Percentiles rank a stretch among this genome's conserved stretches.
These are phyloP conservation scores for Drosophila albomicans DNA, from an alignment of 1,140 invertebrate species.

Conservation along the genomic window DNA sequence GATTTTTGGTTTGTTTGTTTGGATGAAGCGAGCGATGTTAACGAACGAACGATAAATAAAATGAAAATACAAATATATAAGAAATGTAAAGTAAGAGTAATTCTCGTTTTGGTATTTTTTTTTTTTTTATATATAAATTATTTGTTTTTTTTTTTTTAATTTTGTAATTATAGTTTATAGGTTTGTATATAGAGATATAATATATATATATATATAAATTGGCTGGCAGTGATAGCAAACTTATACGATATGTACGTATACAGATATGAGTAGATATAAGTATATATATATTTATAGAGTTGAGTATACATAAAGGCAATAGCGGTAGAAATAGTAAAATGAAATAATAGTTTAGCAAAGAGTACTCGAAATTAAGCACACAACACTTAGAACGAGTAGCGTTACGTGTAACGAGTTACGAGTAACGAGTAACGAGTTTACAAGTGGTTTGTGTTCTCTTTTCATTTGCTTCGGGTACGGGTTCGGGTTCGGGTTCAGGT, in stretches of 20 bases:
- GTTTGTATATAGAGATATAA: slow-evolving; percentile 35
- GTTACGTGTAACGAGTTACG: slow-evolving; percentile 39
- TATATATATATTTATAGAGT: slow-evolving; percentile 12
- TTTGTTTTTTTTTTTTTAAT: slow-evolving; percentile 32
- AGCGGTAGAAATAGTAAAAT: slow-evolving; percentile 49
- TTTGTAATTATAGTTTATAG: slow-evolving; percentile 43
- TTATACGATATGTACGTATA: slow-evolving; percentile 41
- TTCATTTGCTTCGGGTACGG: slow-evolving; percentile 14
- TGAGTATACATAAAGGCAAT: slow-evolving; percentile 46
- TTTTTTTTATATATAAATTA: slow-evolving; percentile 38
- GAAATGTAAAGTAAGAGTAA: slow-evolving; percentile 78
- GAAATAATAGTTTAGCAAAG: slow-evolving; percentile 56
- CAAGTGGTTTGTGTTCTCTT: slow-evolving; percentile 35
- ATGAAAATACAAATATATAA: slow-evolving; percentile 84
- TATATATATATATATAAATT: slow-evolving; percentile 37
- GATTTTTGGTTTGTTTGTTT: slow-evolving; percentile 67
- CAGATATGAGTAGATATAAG: slow-evolving; percentile 40
- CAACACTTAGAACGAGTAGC: slow-evolving; percentile 60
- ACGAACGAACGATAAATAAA: slow-evolving; percentile 85
- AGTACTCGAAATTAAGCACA: slow-evolving; percentile 59
- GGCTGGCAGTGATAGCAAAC: slow-evolving; percentile 22
- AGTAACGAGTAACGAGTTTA: slow-evolving; percentile 20
- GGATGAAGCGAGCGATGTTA: slow-evolving; percentile 84
- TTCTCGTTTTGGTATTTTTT: slow-evolving; percentile 55
- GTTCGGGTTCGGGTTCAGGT: not conserved